Evolutionary conservation across 2,113 vertebrate genomes (phyloP), one percentile per base, ranked within the genome.

Genomic region (Spizaetus ornatus): DNA sequence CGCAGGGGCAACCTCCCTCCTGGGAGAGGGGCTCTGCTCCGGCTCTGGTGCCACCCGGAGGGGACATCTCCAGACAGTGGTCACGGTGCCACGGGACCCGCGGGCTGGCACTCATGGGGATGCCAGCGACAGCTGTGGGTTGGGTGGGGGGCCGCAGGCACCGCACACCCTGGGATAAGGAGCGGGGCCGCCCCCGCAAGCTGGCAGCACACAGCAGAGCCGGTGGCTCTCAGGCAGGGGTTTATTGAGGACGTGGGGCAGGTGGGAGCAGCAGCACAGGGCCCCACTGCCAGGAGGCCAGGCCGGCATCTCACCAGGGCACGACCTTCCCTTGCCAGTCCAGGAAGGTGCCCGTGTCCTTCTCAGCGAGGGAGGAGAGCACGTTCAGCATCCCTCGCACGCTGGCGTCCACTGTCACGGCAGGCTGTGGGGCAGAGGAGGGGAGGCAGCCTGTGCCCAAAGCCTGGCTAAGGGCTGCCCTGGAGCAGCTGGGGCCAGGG

Each of bases 311-410:
- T 98, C 94, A 98, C 97, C 96, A 98, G 38, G 95, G 74, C 22
- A 98, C 0, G 0, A 61, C 45, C 16, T 96, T 97, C 65, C 94
- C 97, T 88, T 98, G 78, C 96, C 94, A 98, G 72, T 97, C 79
- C 72, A 97, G 82, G 52, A 98, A 97, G 29, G 79, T 14, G 0
- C 97, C 97, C 0, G 77, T 90, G 13, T 98, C 86, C 84, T 98
- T 95, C 78, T 97, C 95, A 0, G 79, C 94, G 55, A 98, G 42
- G 17, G 58, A 78, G 20, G 93, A 83, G 2, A 98, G 78, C 17
- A 97, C 91, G 10, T 94, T 95, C 88, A 98, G 79, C 81, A 98
- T 95, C 11, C 79, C 96, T 42, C 5, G 23, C 20, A 94, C 91
- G 0, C 97, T 97, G n/a, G 38, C n/a, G 4, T 90, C 95, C 26